phyloP scores from a whole-genome alignment of 2,113 vertebrate species.

The Muntiacus reevesi region DNA sequence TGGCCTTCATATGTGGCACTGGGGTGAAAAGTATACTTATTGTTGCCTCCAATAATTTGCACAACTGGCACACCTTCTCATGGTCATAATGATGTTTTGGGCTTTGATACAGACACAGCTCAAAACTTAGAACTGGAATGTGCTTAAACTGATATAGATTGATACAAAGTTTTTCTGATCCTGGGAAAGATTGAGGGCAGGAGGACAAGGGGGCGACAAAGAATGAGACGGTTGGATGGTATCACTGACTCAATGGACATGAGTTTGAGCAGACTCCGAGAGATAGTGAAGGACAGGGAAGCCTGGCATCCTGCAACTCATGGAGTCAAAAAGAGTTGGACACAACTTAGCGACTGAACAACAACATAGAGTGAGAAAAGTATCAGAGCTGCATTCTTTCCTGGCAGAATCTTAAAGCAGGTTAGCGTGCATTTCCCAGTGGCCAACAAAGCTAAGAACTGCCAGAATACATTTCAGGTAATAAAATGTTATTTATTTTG shows the following conservation, averaged over 20 bases:
- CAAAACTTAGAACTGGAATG: not conserved
- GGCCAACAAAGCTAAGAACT: not conserved
- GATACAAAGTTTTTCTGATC: not conserved
- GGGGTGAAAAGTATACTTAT: not conserved
- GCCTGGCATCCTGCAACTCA: not conserved
- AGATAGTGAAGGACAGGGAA: not conserved
- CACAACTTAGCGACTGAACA: not conserved
- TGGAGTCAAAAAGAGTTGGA: not conserved
- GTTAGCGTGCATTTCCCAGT: not conserved
- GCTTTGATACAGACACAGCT: not conserved
- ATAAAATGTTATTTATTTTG: not conserved
- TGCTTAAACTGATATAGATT: not conserved
- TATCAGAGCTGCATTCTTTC: not conserved
- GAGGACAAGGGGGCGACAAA: not conserved
- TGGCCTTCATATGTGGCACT: not conserved
- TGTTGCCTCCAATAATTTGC: not conserved
- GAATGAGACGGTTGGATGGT: not conserved
- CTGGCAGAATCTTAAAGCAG: constrained; percentile 11
- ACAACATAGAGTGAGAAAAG: not conserved
- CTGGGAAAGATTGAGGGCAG: not conserved
- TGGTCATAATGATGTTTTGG: not conserved
- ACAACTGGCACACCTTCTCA: not conserved
- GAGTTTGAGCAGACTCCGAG: not conserved
- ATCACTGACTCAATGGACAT: not conserved
- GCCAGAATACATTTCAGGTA: not conserved